Evolutionary conservation across 2,113 vertebrate species (phyloP).

Genomic region (Tinamus guttatus): DNA sequence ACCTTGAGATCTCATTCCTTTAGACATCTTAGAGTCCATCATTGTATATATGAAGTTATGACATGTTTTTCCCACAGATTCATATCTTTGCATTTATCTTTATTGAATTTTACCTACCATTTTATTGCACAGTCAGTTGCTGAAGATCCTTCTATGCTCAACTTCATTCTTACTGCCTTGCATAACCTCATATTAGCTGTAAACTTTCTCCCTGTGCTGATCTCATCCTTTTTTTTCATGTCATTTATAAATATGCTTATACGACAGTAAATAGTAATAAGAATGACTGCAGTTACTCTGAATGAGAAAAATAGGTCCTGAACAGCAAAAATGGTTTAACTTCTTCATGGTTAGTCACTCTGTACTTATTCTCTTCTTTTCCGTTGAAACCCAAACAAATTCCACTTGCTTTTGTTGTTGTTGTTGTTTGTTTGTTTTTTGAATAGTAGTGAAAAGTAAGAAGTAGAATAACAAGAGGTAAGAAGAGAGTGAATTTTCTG

Average conservation of each 20-base stretch:
- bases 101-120: neutral
- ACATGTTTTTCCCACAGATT: neutral
- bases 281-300: neutral
- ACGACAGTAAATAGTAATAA: neutral
- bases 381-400: neutral
- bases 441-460: neutral
- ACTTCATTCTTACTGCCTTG: neutral
- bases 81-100: neutral
- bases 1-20: neutral
- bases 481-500: neutral
- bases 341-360: neutral
- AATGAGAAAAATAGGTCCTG: neutral
- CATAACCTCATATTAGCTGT: neutral
- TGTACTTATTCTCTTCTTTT: neutral
- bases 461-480: neutral
- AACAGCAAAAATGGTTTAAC: neutral
- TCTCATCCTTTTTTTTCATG: neutral
- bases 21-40: neutral
- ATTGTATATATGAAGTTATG: neutral
- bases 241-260: neutral
- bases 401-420: neutral
- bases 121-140: neutral
- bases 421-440: neutral
- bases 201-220: neutral
- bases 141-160: neutral